Base-by-base conservation (phyloP, 2,797 vertebrate genomes). In the Choloepus didactylus region DNA sequence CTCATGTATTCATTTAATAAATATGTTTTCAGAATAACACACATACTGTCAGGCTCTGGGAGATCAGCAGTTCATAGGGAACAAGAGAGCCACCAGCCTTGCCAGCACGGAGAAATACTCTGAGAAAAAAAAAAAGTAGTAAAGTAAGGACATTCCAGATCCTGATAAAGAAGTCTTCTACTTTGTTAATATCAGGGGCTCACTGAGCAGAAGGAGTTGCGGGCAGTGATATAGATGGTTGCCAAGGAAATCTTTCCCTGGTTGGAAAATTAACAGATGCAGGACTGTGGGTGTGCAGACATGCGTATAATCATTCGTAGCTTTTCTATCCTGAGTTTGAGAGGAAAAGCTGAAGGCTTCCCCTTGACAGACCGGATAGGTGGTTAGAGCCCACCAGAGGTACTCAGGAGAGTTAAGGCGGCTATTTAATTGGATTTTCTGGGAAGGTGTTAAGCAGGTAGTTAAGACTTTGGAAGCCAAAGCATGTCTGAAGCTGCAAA, bases 161-260 rank as follows among this genome's bases (percentile, higher is more conserved):
- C 35, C 41, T 11, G n/a, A 92, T 62, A 35, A 95, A 81, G 75
- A 80, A 29, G 4, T 81, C 62, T 75, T 93, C n/a, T 66, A 94
- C n/a, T 95, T 86, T 84, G 35, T n/a, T 89, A 82, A 62, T 85
- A 75, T 19, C 16, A 59, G n/a, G 51, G 82, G 80, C 46, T 89
- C 81, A 51, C 51, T 49, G 23, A 86, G 64, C 77, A 81, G 66
- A 21, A 64, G 38, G 41, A 4, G 0, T 51, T 64, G 9, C 21
- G n/a, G 54, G 27, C 59, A 66, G 56, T 85, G 89, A 84, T 85
- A 35, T 69, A 75, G 69, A 72, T 73, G 82, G 90, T 95, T 96
- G 83, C 92, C 90, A 91, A 83, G 81, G 94, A 96, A 96, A 96
- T 77, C 87, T 94, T 77, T 64, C 18, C 64, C 73, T 1, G 0